Percentiles rank a stretch among this genome's conserved stretches.
Evolutionary conservation across 2,888 invertebrate species (phyloP).

Genomic region (Aleiodes testaceus): DNA sequence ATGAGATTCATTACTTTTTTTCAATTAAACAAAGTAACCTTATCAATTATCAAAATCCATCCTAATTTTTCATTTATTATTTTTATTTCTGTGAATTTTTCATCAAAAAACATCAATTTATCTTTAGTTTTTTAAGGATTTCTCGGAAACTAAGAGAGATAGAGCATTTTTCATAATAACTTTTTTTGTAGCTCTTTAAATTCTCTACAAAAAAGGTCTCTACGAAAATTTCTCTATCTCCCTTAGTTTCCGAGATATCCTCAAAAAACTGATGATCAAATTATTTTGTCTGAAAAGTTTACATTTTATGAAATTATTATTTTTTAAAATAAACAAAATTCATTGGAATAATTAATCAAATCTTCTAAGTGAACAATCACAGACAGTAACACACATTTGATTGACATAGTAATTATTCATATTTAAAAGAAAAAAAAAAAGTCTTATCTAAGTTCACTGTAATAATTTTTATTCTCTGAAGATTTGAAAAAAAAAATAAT

Average conservation of each 20-base stretch:
- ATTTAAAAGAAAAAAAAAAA: constrained; percentile 34
- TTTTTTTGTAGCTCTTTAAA: too few relatives aligned
- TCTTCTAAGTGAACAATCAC: constrained; percentile 40
- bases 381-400: constrained; percentile 47
- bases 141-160: too few relatives aligned
- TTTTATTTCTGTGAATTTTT: neutral
- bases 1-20: constrained; percentile 45
- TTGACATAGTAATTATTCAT: constrained; percentile 5
- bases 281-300: too few relatives aligned
- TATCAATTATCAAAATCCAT: neutral
- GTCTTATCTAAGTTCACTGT: constrained; percentile 58
- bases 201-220: too few relatives aligned
- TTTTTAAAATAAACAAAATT: constrained; percentile 18
- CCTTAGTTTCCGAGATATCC: too few relatives aligned
- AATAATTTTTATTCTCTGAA: constrained; percentile 51
- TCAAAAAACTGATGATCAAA: too few relatives aligned
- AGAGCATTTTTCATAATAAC: too few relatives aligned
- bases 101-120: too few relatives aligned
- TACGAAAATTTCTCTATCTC: too few relatives aligned
- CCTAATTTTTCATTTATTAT: neutral
- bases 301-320: neutral
- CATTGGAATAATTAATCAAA: neutral
- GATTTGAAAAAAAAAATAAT: constrained; percentile 25
- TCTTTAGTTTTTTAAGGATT: too few relatives aligned
- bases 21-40: neutral